phyloP scores from a whole-genome alignment of 1,140 invertebrate species.

The Megathymus violae region DNA sequence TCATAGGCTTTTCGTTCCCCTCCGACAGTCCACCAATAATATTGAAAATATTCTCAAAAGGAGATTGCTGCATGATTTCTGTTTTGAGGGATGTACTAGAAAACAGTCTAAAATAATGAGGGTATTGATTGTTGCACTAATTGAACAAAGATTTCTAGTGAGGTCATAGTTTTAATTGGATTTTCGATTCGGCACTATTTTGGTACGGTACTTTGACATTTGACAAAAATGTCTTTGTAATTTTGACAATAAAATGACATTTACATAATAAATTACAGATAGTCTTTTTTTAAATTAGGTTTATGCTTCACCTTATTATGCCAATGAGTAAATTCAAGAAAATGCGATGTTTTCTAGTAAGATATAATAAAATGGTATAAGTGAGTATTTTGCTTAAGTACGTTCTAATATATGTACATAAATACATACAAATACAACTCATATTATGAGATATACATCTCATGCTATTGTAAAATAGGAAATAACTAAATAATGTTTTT shows the following conservation, averaged over 20 bases:
- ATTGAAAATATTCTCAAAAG: conserved; percentile 79
- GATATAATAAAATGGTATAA: no score
- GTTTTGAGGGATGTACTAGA: conserved; percentile 4
- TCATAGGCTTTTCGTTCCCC: conserved; percentile 91
- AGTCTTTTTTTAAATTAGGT: no score
- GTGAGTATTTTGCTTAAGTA: no score
- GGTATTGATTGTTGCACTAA: conserved; percentile 22
- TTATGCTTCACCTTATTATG: no score
- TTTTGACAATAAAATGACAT: neutral
- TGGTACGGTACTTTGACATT: conserved; percentile 2
- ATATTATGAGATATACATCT: no score
- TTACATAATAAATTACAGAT: neutral
- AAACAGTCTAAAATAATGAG: conserved; percentile 28
- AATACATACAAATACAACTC: no score
- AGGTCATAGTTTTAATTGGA: conserved; percentile 48
- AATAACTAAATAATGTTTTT: no score
- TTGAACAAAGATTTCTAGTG: conserved; percentile 38
- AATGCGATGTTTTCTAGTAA: no score
- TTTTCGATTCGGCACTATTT: conserved; percentile 37
- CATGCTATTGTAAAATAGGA: no score
- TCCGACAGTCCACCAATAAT: conserved; percentile 78
- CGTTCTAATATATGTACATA: no score
- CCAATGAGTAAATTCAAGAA: no score
- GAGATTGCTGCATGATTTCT: conserved; percentile 71
- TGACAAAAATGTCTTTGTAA: conserved; percentile 2